phyloP scores from a whole-genome alignment of 2,888 invertebrate species.

The Zaprionus obscuricornis region DNA sequence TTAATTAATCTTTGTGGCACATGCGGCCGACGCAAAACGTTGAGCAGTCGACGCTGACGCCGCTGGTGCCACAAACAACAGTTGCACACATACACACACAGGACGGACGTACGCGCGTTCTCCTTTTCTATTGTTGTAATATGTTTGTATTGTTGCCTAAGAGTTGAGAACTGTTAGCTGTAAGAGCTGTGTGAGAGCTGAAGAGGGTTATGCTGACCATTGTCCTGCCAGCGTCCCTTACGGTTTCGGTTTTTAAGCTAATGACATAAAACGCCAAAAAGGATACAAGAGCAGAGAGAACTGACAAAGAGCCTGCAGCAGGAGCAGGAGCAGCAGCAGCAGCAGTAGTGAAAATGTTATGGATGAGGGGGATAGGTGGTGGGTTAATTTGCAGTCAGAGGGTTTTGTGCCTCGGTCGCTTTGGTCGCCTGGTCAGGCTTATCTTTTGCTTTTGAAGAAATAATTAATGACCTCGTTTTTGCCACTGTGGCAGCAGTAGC shows the following conservation, averaged over 20 bases:
- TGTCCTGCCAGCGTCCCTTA: slow-evolving; percentile 53
- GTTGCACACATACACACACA: slow-evolving; percentile 37
- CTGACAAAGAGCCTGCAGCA: neutral
- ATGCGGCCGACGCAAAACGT: slow-evolving; percentile 63
- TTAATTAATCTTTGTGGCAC: slow-evolving; percentile 82
- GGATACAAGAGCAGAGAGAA: slow-evolving; percentile 29
- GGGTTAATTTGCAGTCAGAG: slow-evolving; percentile 69
- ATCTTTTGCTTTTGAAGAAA: slow-evolving; percentile 82
- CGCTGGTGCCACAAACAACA: slow-evolving; percentile 53
- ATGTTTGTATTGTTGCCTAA: too few species aligned
- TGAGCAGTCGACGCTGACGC: slow-evolving; percentile 2
- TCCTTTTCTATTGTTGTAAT: neutral
- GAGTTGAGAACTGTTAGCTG: too few species aligned
- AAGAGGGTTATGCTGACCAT: slow-evolving; percentile 48
- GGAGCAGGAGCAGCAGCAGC: slow-evolving; percentile 12
- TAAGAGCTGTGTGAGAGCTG: slow-evolving; percentile 9
- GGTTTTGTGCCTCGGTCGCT: slow-evolving; percentile 19
- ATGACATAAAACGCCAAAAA: slow-evolving; percentile 80
- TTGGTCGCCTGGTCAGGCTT: slow-evolving; percentile 65
- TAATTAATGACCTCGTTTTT: slow-evolving; percentile 83
- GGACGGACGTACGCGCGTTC: slow-evolving; percentile 29
- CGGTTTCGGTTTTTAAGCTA: slow-evolving; percentile 69
- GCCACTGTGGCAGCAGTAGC: slow-evolving; percentile 62
- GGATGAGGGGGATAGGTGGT: slow-evolving; percentile 1
- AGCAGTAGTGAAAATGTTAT: neutral